phyloP scores from a whole-genome alignment of 2,797 vertebrate species.

The Gallinago stenura region DNA sequence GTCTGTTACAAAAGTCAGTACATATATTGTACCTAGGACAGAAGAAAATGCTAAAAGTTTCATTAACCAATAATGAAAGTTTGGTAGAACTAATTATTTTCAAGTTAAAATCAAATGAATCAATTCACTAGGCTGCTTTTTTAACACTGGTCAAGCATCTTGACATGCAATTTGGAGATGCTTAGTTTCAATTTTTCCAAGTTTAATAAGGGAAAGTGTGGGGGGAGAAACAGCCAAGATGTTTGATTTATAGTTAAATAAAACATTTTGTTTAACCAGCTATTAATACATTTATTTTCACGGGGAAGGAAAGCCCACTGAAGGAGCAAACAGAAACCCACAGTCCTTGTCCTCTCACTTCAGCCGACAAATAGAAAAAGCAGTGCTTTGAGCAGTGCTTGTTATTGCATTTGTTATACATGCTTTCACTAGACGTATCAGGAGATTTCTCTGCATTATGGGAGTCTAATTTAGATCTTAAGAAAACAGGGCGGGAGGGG shows the following conservation, averaged over 20 bases:
- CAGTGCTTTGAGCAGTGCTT: neutral
- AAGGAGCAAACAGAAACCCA: neutral
- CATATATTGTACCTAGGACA: neutral
- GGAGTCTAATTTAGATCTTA: conserved; percentile 16
- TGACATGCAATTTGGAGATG: conserved; percentile 22
- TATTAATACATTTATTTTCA: neutral
- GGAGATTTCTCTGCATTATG: conserved; percentile 18
- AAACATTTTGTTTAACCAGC: neutral
- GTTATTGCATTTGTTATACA: neutral
- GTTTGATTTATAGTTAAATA: neutral
- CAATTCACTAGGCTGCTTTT: conserved; percentile 25
- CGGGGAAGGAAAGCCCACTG: neutral
- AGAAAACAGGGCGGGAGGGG: accelerated
- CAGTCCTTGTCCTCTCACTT: neutral
- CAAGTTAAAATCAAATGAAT: conserved; percentile 62
- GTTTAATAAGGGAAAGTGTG: neutral
- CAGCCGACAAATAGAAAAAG: neutral
- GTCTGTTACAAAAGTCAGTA: conserved; percentile 1
- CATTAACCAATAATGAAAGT: conserved; percentile 20
- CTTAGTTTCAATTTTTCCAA: conserved; percentile 2
- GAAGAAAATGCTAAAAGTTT: conserved; percentile 16
- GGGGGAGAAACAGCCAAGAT: neutral
- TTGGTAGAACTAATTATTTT: conserved; percentile 61
- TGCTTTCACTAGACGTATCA: neutral
- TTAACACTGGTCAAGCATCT: neutral